A percentile compares a stretch with the other conserved stretches of the same genome.
Evolutionary conservation across 2,113 vertebrate species (phyloP).

Genomic region (Dicerorhinus sumatrensis): DNA sequence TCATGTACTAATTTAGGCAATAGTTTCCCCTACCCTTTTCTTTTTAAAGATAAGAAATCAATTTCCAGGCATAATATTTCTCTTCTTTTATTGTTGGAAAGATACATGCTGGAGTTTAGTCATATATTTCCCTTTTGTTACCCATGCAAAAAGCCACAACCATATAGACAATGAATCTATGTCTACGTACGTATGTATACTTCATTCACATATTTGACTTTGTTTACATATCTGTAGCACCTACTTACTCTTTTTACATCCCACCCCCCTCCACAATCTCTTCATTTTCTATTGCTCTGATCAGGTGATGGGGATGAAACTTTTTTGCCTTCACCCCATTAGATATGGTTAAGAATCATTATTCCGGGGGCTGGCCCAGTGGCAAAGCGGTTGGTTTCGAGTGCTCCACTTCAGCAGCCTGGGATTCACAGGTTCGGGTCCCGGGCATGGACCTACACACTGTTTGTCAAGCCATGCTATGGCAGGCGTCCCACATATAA

Average conservation of each 20-base stretch:
- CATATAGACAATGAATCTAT: background rate
- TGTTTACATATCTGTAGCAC: constrained; percentile 27
- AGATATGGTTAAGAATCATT: constrained; percentile 33
- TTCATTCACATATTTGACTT: background rate
- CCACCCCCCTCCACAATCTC: background rate
- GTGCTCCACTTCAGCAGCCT: too few species aligned
- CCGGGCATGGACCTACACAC: too few species aligned
- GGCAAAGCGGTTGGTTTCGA: too few species aligned
- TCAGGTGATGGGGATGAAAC: background rate
- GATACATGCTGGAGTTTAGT: background rate
- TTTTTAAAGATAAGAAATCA: constrained; percentile 46
- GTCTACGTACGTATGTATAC: background rate
- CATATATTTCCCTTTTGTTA: constrained; percentile 29
- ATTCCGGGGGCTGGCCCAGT: too few species aligned
- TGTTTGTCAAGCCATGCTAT: too few species aligned
- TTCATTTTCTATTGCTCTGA: background rate
- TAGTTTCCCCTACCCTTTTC: background rate
- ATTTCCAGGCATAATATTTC: constrained; percentile 50
- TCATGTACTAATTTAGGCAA: constrained; percentile 25
- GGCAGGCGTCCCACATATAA: too few species aligned
- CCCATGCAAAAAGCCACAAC: background rate
- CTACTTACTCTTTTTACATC: background rate
- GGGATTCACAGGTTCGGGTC: too few species aligned
- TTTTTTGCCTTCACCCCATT: background rate
- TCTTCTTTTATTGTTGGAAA: constrained; percentile 28